Evolutionary conservation across 1,140 invertebrate genomes (phyloP).

Genomic region (Monochamus saltuarius): DNA sequence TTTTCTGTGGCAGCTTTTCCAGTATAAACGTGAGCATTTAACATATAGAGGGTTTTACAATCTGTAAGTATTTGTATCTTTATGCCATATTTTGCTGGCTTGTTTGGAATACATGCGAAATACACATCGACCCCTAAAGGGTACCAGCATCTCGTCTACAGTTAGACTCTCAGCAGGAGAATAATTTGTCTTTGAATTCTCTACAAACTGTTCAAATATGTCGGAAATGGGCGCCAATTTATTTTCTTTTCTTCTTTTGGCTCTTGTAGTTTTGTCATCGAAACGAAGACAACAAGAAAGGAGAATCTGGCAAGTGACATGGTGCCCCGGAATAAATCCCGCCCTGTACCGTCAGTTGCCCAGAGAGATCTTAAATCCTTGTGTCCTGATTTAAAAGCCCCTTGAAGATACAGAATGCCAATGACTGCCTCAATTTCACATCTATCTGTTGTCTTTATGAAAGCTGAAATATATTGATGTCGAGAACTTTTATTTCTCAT

Average conservation of each 20-base stretch:
- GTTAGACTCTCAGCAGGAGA: not conserved
- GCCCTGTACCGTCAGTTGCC: too few species aligned
- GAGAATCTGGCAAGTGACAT: too few species aligned
- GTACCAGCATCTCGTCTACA: conserved; percentile 17
- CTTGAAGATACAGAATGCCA: too few species aligned
- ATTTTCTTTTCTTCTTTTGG: conserved; percentile 8
- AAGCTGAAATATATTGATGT: too few species aligned
- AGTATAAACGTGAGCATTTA: not conserved
- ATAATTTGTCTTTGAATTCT: conserved; percentile 12
- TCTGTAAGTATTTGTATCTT: conserved; percentile 4
- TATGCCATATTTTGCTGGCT: conserved; percentile 2
- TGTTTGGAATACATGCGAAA: conserved; percentile 8
- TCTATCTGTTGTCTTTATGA: too few species aligned
- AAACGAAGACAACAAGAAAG: conserved; percentile 13
- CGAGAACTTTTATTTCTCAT: too few species aligned
- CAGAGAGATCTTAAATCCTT: too few species aligned
- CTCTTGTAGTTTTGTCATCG: conserved; percentile 12
- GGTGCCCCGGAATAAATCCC: too few species aligned
- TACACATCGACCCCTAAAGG: conserved; percentile 12
- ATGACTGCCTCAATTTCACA: too few species aligned
- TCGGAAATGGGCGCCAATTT: conserved; percentile 16
- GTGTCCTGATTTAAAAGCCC: too few species aligned
- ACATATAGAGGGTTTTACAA: not conserved
- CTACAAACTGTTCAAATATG: conserved; percentile 12
- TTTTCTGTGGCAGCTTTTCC: not conserved